These are phyloP conservation scores for Stenchaetothrips biformis DNA, from an alignment of 2,888 invertebrate species.

Conservation along the genomic window DNA sequence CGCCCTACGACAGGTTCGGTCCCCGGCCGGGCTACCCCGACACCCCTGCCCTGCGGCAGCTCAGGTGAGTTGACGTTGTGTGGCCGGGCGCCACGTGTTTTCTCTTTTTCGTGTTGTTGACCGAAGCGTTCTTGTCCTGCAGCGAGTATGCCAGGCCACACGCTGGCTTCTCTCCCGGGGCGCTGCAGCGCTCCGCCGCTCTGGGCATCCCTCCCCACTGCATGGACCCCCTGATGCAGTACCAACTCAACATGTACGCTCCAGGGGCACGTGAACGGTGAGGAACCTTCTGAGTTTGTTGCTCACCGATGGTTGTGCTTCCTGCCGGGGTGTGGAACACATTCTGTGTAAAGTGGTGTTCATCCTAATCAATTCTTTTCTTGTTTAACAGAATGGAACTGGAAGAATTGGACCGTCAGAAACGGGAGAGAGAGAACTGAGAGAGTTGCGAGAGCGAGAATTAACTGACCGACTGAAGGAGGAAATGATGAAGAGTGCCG, in stretches of 20 bases:
- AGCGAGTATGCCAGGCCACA: constrained; percentile 90
- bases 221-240: constrained; percentile 80
- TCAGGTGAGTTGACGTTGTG: constrained; percentile 46
- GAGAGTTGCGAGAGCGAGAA: constrained; percentile 72
- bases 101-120: not conserved
- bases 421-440: constrained; percentile 57
- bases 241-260: constrained; percentile 73
- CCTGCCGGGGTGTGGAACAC: not conserved
- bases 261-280: constrained; percentile 60
- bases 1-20: constrained; percentile 69
- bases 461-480: constrained; percentile 82
- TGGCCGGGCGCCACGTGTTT: not conserved
- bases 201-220: constrained; percentile 57
- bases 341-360: not conserved
- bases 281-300: constrained; percentile 28
- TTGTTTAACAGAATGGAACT: constrained; percentile 45
- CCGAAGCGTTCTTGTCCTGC: constrained; percentile 29
- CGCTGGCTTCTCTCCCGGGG: constrained; percentile 72
- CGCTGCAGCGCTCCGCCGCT: constrained; percentile 42
- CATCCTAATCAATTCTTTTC: not conserved
- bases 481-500: constrained; percentile 73
- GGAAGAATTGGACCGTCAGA: constrained; percentile 67
- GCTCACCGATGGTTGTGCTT: not conserved
- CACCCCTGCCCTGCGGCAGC: constrained; percentile 86
- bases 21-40: constrained; percentile 70